Percentiles rank a stretch among this genome's conserved stretches.
These are phyloP conservation scores for Drosophila arizonae DNA, from an alignment of 1,140 invertebrate species.

Conservation along the genomic window DNA sequence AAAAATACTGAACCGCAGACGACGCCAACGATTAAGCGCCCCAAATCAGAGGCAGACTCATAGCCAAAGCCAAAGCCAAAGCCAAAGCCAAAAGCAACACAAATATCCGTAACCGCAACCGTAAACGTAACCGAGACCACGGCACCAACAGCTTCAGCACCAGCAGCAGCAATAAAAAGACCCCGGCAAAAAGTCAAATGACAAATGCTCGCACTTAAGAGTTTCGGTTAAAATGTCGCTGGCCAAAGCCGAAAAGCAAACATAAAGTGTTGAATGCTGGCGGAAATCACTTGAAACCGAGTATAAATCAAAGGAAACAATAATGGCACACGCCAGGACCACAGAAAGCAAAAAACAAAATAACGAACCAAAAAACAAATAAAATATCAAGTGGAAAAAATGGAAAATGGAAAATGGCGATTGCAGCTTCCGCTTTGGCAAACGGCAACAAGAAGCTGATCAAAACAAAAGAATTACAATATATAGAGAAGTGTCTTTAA, in stretches of 20 bases:
- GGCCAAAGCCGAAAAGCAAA: slow-evolving; percentile 52
- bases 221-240: slow-evolving; percentile 32
- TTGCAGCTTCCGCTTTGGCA: slow-evolving; percentile 49
- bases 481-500: slow-evolving; percentile 57
- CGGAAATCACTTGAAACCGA: slow-evolving; percentile 81
- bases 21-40: slow-evolving; percentile 73
- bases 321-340: slow-evolving; percentile 55
- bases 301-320: slow-evolving; percentile 77
- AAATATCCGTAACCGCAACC: slow-evolving; percentile 47
- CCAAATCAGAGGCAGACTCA: slow-evolving; percentile 62
- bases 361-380: background rate
- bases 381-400: slow-evolving; percentile 4
- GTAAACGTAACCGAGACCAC: slow-evolving; percentile 44
- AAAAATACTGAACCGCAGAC: slow-evolving; percentile 52
- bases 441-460: slow-evolving; percentile 27
- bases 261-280: slow-evolving; percentile 73
- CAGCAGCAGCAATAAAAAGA: slow-evolving; percentile 14
- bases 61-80: slow-evolving; percentile 12
- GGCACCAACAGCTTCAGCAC: background rate
- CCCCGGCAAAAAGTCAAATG: slow-evolving; percentile 58
- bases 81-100: slow-evolving; percentile 27
- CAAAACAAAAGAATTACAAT: slow-evolving; percentile 26
- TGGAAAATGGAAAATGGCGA: slow-evolving; percentile 62
- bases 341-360: slow-evolving; percentile 43
- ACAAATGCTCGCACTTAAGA: slow-evolving; percentile 68